Base-by-base conservation (phyloP, 2,888 invertebrate species). In the Tinea semifulvella region DNA sequence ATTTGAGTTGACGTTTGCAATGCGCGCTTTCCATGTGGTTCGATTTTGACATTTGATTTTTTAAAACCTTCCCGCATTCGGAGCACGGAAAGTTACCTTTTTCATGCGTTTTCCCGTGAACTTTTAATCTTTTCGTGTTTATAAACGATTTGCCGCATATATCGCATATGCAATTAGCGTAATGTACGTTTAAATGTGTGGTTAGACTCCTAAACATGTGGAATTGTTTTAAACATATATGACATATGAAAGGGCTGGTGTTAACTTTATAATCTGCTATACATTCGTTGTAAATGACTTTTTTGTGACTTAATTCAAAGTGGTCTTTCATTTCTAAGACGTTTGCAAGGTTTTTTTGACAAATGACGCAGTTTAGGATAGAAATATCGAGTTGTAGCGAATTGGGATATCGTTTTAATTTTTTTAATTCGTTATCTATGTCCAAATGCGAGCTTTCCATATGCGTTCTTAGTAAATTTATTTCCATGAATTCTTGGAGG, bases 121-220 rank as follows among this genome's bases (percentile, higher is more conserved):
- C 83, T 55, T 74, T 73, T 5, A 83, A 52, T 0, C 83, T 54
- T 52, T 81, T 77, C 0, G 68, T 64, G 49, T 83, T 83, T 1
- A 83, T 53, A 48, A 80, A 84, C 0, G 77, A 72, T 54, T 82
- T 82, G 0, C 79, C 79, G 49, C 83, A 83, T 1, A 80, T 68
- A 47, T 74, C 71, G 50, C 83, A 84, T 19, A 82, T 76, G 39
- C 73, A 80, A 26, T 76, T 75, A 1, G 74, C 70, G 45, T 79
- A 82, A 35, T 84, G 82, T 20, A 73, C 75, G 39, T 82, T 83
- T 19, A 83, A 51, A 54, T 84, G 83, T 1, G 65, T 70, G 0
- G 76, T 75, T 2, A 77, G 47, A 0, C 68, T 69, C 19, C 76
- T 55, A 44, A 77, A 77, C 0, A 75, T 75, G 39, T 77, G 76